Evolutionary conservation across 2,888 invertebrate genomes (phyloP).

Genomic region (Xanthia icteritia): DNA sequence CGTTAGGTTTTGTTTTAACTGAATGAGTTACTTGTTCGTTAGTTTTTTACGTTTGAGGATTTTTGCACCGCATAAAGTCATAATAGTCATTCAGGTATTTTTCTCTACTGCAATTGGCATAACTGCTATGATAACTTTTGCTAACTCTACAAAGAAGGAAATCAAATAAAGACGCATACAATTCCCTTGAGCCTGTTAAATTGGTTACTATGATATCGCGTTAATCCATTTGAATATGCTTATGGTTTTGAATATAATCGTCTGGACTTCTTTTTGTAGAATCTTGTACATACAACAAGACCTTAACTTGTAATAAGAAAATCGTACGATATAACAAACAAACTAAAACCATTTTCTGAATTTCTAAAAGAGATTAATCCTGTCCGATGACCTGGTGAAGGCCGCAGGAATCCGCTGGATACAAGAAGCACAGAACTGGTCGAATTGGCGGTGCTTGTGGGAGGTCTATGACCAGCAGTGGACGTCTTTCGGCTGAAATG

Average conservation of each 20-base stretch:
- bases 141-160: not conserved
- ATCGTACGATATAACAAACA: not conserved
- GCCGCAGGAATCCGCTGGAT: no score
- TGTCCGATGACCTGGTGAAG: no score
- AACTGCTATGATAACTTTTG: not conserved
- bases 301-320: not conserved
- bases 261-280: not conserved
- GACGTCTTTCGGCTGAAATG: no score
- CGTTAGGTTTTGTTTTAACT: not conserved
- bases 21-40: not conserved
- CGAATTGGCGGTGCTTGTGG: no score
- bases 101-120: not conserved
- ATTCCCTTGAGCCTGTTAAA: not conserved
- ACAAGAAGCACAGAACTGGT: no score
- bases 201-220: not conserved
- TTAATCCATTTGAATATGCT: not conserved
- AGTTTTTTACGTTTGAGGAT: not conserved
- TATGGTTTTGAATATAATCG: not conserved
- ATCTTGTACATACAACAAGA: not conserved
- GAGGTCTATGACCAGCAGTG: no score
- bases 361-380: not conserved
- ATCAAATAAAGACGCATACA: not conserved
- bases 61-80: not conserved
- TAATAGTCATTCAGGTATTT: not conserved
- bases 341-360: not conserved